These are phyloP conservation scores for Heliocidaris erythrogramma DNA, from an alignment of 35 echinoderm and acorn worm genomes.

Conservation along the genomic window DNA sequence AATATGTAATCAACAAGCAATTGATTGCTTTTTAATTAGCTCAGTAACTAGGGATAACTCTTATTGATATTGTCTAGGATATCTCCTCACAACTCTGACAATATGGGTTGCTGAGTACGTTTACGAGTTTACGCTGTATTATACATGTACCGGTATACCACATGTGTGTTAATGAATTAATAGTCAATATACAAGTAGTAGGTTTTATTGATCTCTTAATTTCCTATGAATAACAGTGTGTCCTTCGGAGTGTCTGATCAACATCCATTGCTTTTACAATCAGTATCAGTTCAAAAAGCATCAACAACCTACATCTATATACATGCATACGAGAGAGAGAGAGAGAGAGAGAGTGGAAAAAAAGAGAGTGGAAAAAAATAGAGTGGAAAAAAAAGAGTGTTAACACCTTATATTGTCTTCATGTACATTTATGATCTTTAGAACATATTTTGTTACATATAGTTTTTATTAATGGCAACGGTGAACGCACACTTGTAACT, in stretches of 20 bases:
- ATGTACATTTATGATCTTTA: too few species aligned
- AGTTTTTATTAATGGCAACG: too few species aligned
- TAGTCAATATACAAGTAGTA: neutral
- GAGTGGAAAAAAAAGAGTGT: too few species aligned
- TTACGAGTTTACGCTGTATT: neutral
- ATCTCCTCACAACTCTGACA: neutral
- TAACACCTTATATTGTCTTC: too few species aligned
- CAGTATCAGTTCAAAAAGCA: neutral
- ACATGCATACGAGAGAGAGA: too few species aligned
- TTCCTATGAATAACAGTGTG: neutral
- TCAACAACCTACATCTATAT: neutral
- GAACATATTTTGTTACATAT: too few species aligned
- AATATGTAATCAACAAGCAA: conserved; percentile 37
- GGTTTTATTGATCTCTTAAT: neutral
- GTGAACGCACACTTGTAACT: too few species aligned
- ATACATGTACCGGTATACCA: neutral
- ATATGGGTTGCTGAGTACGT: neutral
- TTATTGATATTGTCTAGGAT: neutral
- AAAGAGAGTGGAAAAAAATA: too few species aligned
- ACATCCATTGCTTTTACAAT: neutral
- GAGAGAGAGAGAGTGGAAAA: too few species aligned
- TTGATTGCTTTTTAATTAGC: neutral
- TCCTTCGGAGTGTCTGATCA: neutral
- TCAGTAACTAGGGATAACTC: neutral
- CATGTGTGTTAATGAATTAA: neutral